phyloP scores from a whole-genome alignment of 2,113 vertebrate genomes.

The Nycticebus coucang region DNA sequence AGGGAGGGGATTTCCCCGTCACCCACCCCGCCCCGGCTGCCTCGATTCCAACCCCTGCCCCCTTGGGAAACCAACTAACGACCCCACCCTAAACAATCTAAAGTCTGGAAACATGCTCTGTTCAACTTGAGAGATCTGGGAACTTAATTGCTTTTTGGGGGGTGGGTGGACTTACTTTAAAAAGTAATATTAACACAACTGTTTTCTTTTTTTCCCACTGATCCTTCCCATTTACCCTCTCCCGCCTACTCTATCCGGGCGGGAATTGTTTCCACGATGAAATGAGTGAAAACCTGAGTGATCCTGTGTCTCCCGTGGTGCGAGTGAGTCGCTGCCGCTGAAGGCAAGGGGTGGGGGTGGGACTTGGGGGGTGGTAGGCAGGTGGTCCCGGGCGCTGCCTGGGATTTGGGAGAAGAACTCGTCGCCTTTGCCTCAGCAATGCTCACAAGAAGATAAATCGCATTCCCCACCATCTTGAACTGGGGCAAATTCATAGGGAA shows the following conservation, averaged over 20 bases:
- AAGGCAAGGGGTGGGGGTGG: slow-evolving; percentile 76
- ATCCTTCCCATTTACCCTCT: background rate
- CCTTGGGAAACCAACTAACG: slow-evolving; percentile 28
- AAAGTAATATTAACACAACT: slow-evolving; percentile 61
- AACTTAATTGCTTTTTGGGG: background rate
- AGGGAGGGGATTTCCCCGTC: slow-evolving; percentile 49
- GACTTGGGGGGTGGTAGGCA: slow-evolving; percentile 32
- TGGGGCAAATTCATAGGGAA: slow-evolving; percentile 18
- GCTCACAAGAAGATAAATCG: slow-evolving; percentile 70
- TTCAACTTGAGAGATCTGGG: slow-evolving; percentile 73
- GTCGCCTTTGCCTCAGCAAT: slow-evolving; percentile 51
- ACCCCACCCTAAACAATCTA: slow-evolving; percentile 66
- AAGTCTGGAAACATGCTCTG: slow-evolving; percentile 79
- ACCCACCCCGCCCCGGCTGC: background rate
- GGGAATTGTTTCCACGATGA: slow-evolving; percentile 71
- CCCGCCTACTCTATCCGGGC: slow-evolving; percentile 58
- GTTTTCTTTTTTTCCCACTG: background rate
- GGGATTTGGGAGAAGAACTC: slow-evolving; percentile 60
- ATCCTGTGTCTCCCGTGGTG: slow-evolving; percentile 68
- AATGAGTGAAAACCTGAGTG: slow-evolving; percentile 74
- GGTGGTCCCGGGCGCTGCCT: slow-evolving; percentile 58
- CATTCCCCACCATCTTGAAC: slow-evolving; percentile 43
- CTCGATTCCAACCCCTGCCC: background rate
- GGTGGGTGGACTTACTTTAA: slow-evolving; percentile 46
- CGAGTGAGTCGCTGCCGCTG: slow-evolving; percentile 82